Percentiles rank a stretch among this genome's conserved stretches.
Evolutionary conservation across 23 tunicate species (phyloP).

Genomic region (Botrylloides violaceus): DNA sequence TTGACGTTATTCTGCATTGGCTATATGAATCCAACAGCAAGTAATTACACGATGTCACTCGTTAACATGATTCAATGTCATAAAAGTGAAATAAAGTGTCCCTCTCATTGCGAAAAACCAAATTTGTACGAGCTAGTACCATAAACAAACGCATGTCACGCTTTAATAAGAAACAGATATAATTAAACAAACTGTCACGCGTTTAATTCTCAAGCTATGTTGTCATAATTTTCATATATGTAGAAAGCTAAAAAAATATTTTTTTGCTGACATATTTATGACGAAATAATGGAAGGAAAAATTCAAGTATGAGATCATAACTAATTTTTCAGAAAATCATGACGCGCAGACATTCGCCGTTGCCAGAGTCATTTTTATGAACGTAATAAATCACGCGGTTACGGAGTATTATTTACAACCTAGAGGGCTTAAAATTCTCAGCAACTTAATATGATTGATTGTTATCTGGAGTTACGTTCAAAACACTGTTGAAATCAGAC

Average conservation of each 20-base stretch:
- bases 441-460: neutral
- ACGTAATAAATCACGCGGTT: neutral
- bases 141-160: constrained; percentile 23
- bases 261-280: neutral
- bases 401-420: neutral
- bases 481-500: no score
- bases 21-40: neutral
- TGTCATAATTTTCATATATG: no score
- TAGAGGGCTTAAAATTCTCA: neutral
- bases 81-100: neutral
- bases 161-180: neutral
- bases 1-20: constrained; percentile 1
- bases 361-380: neutral
- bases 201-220: neutral
- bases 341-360: neutral
- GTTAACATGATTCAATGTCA: neutral
- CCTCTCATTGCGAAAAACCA: neutral
- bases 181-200: neutral
- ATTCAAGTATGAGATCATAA: neutral
- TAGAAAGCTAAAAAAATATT: no score
- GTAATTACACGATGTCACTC: neutral
- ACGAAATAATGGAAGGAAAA: neutral
- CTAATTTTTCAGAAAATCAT: neutral
- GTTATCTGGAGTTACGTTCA: no score
- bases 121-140: constrained; percentile 16